These are phyloP conservation scores for Cremastinae sp. DNA, from an alignment of 2,888 invertebrate genomes.

Conservation along the genomic window DNA sequence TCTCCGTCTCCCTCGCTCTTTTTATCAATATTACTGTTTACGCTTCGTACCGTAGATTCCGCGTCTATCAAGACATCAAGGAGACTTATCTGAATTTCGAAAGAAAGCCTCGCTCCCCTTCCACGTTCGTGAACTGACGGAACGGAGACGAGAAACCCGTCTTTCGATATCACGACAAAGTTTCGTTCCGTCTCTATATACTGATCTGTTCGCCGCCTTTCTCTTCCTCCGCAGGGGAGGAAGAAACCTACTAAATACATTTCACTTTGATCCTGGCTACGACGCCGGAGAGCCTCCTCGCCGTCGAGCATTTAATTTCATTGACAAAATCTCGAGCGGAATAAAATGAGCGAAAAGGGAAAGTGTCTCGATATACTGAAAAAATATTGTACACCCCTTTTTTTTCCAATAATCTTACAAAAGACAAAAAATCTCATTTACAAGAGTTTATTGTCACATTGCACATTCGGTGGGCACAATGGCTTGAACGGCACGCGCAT, in stretches of 20 bases:
- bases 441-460: no score
- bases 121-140: conserved; percentile 1
- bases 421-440: no score
- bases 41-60: neutral
- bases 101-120: conserved; percentile 34
- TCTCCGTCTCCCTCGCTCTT: conserved; percentile 3
- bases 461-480: no score
- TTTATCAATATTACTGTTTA: conserved; percentile 13
- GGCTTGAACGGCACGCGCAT: no score
- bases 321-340: conserved; percentile 3
- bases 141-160: conserved; percentile 26
- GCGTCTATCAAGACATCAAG: conserved; percentile 55
- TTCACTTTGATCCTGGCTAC: conserved; percentile 40
- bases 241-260: conserved; percentile 41
- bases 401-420: no score
- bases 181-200: neutral
- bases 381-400: no score
- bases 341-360: no score
- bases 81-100: conserved; percentile 62
- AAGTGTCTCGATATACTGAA: no score
- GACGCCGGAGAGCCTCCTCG: conserved; percentile 5
- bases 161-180: conserved; percentile 44
- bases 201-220: conserved; percentile 2
- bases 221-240: no score
- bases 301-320: conserved; percentile 26